Conservation (phyloP, 2,113 vertebrate genomes). For the Ceyx melanurus region DNA sequence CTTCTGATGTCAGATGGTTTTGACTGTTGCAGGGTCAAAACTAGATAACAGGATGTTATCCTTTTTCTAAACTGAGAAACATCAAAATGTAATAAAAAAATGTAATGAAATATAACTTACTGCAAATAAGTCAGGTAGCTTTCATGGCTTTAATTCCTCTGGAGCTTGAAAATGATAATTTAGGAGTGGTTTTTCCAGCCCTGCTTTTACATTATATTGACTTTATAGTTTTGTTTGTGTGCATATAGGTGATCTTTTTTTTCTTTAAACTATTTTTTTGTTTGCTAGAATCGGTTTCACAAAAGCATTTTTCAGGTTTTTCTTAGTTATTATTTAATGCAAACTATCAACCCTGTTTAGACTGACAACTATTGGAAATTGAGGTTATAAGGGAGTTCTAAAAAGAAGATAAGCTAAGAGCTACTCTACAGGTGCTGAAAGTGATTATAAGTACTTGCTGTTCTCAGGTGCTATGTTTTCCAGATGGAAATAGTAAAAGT, state of each 20-base stretch:
- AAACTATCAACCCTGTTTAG: not conserved
- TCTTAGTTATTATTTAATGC: not conserved
- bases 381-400: not conserved
- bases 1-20: not conserved
- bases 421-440: conserved; percentile 31
- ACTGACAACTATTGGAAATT: not conserved
- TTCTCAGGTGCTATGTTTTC: conserved; percentile 53
- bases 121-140: not conserved
- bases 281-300: not conserved
- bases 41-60: not conserved
- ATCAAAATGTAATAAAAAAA: not conserved
- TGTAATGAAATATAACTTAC: too few relatives aligned
- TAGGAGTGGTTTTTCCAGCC: not conserved
- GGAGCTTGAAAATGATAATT: not conserved
- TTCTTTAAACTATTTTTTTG: not conserved
- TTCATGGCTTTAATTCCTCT: not conserved
- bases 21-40: conserved; percentile 2
- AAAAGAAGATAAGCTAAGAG: conserved; percentile 17
- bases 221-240: not conserved
- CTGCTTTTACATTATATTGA: not conserved
- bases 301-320: not conserved
- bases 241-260: not conserved
- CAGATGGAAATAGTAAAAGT: conserved; percentile 15
- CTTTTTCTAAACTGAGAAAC: conserved; percentile 9
- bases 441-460: not conserved